Evolutionary conservation across 1,140 invertebrate genomes (phyloP), one percentile per base, ranked within the genome.

Genomic region (Drosophila pachea): DNA sequence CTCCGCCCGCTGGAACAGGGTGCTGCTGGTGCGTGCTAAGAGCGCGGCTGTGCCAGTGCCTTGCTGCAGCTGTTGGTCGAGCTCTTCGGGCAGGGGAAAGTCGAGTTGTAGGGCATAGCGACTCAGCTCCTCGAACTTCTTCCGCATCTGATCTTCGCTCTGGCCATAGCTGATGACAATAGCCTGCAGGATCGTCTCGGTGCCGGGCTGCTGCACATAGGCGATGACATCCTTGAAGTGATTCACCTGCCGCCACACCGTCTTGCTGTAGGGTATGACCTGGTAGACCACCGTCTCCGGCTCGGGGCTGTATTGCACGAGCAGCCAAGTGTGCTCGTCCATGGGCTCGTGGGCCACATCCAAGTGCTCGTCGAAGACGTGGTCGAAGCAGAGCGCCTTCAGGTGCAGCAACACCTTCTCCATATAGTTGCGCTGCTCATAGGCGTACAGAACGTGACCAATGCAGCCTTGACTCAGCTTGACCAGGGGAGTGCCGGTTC

Each of bases 301-400:
- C 12, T 87, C 75, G 0, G 76, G 72, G 22, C 86, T 88, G 35
- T 87, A 87, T 29, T 88, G 86, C 7, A 88, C 72, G 2, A 87
- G 55, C 48, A 87, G 54, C 86, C 86, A 87, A 0, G 67, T 73
- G 9, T 78, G 43, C 2, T 84, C 62, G 29, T 65, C 54, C 67
- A 88, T 62, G 4, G 52, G 40, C 7, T 36, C 9, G 32, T 60
- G 63, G 2, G 48, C 12, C 0, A 33, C 16, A 0, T 72, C 73
- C 35, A 71, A 9, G 0, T 68, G 16, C 6, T 88, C 77, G 5
- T 82, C 74, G 45, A 76, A 82, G 36, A 48, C 70, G 4, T 73
- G 60, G 3, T 88, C 77, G 33, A 88, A 88, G 52, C 79, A 82
- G 33, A 64, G 68, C 0, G 73, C 53, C 11, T 88, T 88, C 5